These are phyloP conservation scores for Homalodisca vitripennis DNA, from an alignment of 1,140 invertebrate species.

Conservation along the genomic window DNA sequence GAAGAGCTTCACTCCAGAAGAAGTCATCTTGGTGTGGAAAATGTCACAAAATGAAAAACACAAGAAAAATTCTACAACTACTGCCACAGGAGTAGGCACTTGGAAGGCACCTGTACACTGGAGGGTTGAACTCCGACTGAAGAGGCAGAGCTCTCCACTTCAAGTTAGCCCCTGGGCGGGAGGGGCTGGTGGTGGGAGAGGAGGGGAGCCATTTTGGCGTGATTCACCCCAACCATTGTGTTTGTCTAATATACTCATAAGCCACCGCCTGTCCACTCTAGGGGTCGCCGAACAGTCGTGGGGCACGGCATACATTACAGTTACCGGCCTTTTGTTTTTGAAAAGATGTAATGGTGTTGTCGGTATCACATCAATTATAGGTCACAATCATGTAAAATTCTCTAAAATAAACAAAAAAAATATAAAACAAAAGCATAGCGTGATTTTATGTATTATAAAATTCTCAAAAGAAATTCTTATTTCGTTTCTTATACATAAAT, in stretches of 20 bases:
- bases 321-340: too few relatives aligned
- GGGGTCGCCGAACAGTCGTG: too few relatives aligned
- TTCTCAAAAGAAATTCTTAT: too few relatives aligned
- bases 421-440: too few relatives aligned
- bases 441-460: too few relatives aligned
- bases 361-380: too few relatives aligned
- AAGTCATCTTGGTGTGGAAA: neutral
- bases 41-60: neutral
- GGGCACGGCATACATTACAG: too few relatives aligned
- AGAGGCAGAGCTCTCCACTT: neutral
- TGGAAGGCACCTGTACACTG: constrained; percentile 21
- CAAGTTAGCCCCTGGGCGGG: constrained; percentile 5
- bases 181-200: constrained; percentile 4
- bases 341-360: too few relatives aligned
- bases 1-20: neutral
- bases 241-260: constrained; percentile 10
- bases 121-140: constrained; percentile 18
- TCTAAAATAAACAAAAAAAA: too few relatives aligned
- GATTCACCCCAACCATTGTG: constrained; percentile 12
- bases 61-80: neutral
- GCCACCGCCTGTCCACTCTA: too few relatives aligned
- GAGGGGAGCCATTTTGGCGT: constrained; percentile 25
- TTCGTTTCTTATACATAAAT: too few relatives aligned
- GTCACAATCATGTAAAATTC: too few relatives aligned
- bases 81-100: neutral